Conservation (phyloP, 2,888 invertebrate species). For the Caenorhabditis macrosperma region DNA sequence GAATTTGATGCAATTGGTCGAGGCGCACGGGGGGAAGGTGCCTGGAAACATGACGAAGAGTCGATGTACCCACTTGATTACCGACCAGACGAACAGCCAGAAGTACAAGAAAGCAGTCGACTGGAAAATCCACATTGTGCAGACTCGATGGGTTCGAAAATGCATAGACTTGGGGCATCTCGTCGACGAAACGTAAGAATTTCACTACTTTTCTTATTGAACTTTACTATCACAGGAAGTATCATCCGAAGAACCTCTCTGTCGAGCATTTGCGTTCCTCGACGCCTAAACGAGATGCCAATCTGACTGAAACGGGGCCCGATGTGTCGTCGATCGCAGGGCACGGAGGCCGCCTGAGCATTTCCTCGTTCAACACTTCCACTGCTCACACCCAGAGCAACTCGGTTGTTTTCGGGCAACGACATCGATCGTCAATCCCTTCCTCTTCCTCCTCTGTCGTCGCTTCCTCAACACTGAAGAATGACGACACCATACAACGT, state of each 20-base stretch:
- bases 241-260: conserved; percentile 42
- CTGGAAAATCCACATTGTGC: conserved; percentile 73
- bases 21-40: conserved; percentile 66
- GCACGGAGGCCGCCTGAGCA: conserved; percentile 33
- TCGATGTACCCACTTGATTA: conserved; percentile 71
- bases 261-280: conserved; percentile 39
- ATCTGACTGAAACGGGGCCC: conserved; percentile 8
- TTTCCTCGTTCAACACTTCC: conserved; percentile 14
- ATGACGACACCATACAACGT: neutral
- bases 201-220: neutral
- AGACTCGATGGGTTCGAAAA: conserved; percentile 67
- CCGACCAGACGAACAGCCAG: conserved; percentile 64
- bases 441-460: conserved; percentile 29
- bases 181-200: conserved; percentile 55
- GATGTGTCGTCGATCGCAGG: conserved; percentile 58
- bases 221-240: conserved; percentile 40
- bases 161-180: conserved; percentile 64
- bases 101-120: conserved; percentile 70
- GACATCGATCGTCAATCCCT: neutral
- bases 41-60: conserved; percentile 67
- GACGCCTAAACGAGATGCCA: conserved; percentile 43
- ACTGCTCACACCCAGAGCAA: conserved; percentile 7
- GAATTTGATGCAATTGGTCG: conserved; percentile 63
- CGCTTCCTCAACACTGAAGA: neutral
- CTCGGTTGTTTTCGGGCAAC: neutral